phyloP scores from a whole-genome alignment of 2,113 vertebrate genomes.

The Oncorhynchus clarkii region DNA sequence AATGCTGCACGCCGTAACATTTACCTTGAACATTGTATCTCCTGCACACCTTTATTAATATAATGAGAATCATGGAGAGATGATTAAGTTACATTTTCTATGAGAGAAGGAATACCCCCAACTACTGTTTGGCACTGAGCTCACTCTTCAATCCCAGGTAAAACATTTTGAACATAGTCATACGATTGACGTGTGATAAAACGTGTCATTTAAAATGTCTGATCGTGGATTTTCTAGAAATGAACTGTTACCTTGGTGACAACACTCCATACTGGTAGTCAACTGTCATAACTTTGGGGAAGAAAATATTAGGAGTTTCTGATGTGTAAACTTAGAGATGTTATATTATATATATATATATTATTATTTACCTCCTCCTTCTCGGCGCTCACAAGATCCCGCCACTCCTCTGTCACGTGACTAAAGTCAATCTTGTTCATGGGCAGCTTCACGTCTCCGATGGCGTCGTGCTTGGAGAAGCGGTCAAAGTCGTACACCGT shows the following conservation, averaged over 20 bases:
- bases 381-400: slow-evolving; percentile 94
- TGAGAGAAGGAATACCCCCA: slow-evolving; percentile 53
- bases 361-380: slow-evolving; percentile 88
- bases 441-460: slow-evolving; percentile 95
- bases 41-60: slow-evolving; percentile 67
- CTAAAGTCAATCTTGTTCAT: slow-evolving; percentile 99
- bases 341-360: neutral
- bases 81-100: slow-evolving; percentile 71
- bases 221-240: neutral
- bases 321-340: neutral
- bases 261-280: neutral
- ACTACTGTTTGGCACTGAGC: neutral
- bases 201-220: neutral
- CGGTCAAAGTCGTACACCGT: slow-evolving; percentile 98
- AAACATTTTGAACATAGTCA: slow-evolving; percentile 22
- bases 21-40: slow-evolving; percentile 77
- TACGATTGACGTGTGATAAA: slow-evolving; percentile 24
- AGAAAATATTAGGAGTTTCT: neutral
- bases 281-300: neutral
- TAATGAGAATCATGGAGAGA: slow-evolving; percentile 55
- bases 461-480: slow-evolving; percentile 98
- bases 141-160: slow-evolving; percentile 18
- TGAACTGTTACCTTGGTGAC: neutral
- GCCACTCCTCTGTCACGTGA: slow-evolving; percentile 96
- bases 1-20: slow-evolving; percentile 73